phyloP scores from a whole-genome alignment of 2,888 invertebrate genomes.

The Leptinotarsa peninsularis region DNA sequence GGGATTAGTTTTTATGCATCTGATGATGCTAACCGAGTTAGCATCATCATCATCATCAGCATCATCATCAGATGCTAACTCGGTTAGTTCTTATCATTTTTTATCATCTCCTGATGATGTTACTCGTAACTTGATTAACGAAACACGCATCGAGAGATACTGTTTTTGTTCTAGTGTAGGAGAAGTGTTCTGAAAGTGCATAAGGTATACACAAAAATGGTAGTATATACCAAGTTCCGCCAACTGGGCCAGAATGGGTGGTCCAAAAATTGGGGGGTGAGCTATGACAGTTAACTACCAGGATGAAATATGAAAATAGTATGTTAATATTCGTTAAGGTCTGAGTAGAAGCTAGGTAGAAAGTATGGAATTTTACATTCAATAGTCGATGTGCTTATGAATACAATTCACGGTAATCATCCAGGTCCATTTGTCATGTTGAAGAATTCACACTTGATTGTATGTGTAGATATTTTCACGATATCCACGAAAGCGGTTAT shows the following conservation, averaged over 20 bases:
- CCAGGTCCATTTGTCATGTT: constrained; percentile 31
- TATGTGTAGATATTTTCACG: constrained; percentile 53
- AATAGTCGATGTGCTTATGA: constrained; percentile 25
- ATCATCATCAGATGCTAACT: no score
- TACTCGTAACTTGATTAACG: no score
- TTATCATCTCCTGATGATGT: no score
- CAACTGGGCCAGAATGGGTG: constrained; percentile 12
- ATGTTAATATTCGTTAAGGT: constrained; percentile 28
- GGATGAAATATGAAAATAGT: constrained; percentile 34
- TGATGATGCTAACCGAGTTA: no score
- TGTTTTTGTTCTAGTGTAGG: no score
- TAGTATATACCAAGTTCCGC: background rate
- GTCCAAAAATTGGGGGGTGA: background rate
- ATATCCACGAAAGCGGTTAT: constrained; percentile 47
- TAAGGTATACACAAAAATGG: constrained; percentile 3
- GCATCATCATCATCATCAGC: no score
- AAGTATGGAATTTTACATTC: constrained; percentile 24
- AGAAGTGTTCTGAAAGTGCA: background rate
- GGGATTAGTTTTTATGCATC: no score
- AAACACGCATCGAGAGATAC: no score
- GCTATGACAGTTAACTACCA: constrained; percentile 12
- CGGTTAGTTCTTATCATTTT: no score
- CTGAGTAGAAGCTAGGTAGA: constrained; percentile 28
- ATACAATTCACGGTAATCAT: constrained; percentile 34
- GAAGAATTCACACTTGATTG: constrained; percentile 47